Evolutionary conservation across 2,113 vertebrate genomes (phyloP).

Genomic region (Nematolebias whitei): DNA sequence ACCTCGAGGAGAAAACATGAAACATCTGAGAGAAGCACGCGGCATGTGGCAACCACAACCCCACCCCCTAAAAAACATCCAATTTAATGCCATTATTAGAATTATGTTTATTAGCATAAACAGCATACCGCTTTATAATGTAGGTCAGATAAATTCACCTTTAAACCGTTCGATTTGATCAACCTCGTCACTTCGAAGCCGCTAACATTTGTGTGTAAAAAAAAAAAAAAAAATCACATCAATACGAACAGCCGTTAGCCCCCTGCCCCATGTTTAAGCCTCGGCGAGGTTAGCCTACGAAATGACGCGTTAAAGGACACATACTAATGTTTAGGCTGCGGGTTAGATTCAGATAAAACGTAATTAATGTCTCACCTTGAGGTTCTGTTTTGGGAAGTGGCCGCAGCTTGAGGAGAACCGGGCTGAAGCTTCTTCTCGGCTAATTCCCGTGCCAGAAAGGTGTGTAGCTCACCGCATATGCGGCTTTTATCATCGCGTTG

Average conservation of each 20-base stretch:
- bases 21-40: slow-evolving; percentile 45
- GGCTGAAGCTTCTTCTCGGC: slow-evolving; percentile 39
- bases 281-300: slow-evolving; percentile 72
- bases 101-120: background rate
- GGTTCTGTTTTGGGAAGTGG: slow-evolving; percentile 60
- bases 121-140: background rate
- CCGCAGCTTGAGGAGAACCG: slow-evolving; percentile 42
- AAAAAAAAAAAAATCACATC: slow-evolving; percentile 27
- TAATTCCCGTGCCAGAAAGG: slow-evolving; percentile 66
- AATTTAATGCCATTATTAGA: background rate
- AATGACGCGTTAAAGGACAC: slow-evolving; percentile 70
- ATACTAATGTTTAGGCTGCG: slow-evolving; percentile 51
- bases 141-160: background rate
- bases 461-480: slow-evolving; percentile 78
- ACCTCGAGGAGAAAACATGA: slow-evolving; percentile 62
- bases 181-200: slow-evolving; percentile 27
- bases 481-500: slow-evolving; percentile 82
- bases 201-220: slow-evolving; percentile 15
- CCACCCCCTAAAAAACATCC: background rate
- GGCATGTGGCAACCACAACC: too few relatives aligned
- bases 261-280: slow-evolving; percentile 48
- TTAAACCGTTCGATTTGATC: slow-evolving; percentile 8
- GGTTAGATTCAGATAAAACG: slow-evolving; percentile 64
- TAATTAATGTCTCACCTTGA: slow-evolving; percentile 77
- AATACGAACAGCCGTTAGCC: slow-evolving; percentile 16